Evolutionary conservation across 2,888 invertebrate species (phyloP), one percentile per base, ranked within the genome.

Genomic region (Pycnomerus fuliginosus): DNA sequence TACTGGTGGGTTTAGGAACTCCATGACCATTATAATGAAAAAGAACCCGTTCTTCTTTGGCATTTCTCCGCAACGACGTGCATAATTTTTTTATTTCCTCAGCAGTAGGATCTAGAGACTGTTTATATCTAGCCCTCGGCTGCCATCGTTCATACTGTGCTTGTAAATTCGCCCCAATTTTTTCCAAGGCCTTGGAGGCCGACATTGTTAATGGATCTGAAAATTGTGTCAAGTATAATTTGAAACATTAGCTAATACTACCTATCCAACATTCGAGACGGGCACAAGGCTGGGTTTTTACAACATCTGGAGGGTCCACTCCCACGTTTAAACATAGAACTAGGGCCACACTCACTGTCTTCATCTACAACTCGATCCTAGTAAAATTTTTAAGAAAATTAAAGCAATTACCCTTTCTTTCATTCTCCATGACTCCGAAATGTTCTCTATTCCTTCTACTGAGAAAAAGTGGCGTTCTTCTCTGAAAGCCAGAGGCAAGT

Each of bases 1-100:
- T 99, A 11, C 84, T 79, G 5, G 99, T 99, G 17, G 99, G 99
- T 71, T 89, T 90, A 25, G 99, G 99, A 44, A 99, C 99, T 10
- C 99, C 99, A 70, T 99, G 99, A 0, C 99, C 99, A 73, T 99
- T 99, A 73, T 99, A 99, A 74, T 99, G 99, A 74, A 99, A 99
- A 37, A 99, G 76, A 22, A 99, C 96, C 51, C 99, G 80, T 69
- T 99, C 99, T 63, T 98, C 98, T 74, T 98, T 98, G 2, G 99
- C 98, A 74, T 95, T 97, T 55, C 96, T 80, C 7, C 99, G 79
- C 53, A 99, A 75, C 0, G 96, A 95, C 16, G 89, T 87, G 69
- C 98, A 98, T 13, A 98, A 76, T 71, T 98, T 97, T 71, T 97
- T 96, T 0, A 99, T 93, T 74, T 99, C 98, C 23, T 99, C 99